Evolutionary conservation across 2,113 vertebrate genomes (phyloP).

Genomic region (Pangasianodon hypophthalmus): DNA sequence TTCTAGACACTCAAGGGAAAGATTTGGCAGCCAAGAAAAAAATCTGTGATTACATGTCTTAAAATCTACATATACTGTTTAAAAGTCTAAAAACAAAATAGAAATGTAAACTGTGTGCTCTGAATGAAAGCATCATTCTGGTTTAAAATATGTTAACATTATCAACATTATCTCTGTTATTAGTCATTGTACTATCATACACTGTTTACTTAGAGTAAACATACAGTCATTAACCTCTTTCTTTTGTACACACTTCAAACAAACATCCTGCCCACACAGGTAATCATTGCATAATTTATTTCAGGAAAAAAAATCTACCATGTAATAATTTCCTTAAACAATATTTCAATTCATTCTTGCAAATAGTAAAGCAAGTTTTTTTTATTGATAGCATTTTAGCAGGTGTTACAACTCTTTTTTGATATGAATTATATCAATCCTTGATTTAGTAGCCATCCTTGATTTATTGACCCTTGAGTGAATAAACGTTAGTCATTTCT

Average conservation of each 20-base stretch:
- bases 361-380: background rate
- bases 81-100: background rate
- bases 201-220: background rate
- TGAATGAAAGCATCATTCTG: background rate
- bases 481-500: background rate
- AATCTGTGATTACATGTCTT: background rate
- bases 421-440: background rate
- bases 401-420: background rate
- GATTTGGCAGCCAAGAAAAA: too few species aligned
- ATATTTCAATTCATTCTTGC: background rate
- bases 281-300: background rate
- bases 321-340: background rate
- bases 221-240: background rate
- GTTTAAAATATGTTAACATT: background rate
- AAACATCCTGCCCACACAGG: background rate
- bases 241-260: background rate
- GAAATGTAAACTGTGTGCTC: background rate
- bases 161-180: background rate
- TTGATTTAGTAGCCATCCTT: background rate
- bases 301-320: background rate
- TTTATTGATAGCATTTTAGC: background rate
- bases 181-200: background rate
- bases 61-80: background rate
- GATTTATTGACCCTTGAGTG: background rate
- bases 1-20: too few species aligned